These are phyloP conservation scores for Embidobia sp. DNA, from an alignment of 2,888 invertebrate genomes.

Conservation along the genomic window DNA sequence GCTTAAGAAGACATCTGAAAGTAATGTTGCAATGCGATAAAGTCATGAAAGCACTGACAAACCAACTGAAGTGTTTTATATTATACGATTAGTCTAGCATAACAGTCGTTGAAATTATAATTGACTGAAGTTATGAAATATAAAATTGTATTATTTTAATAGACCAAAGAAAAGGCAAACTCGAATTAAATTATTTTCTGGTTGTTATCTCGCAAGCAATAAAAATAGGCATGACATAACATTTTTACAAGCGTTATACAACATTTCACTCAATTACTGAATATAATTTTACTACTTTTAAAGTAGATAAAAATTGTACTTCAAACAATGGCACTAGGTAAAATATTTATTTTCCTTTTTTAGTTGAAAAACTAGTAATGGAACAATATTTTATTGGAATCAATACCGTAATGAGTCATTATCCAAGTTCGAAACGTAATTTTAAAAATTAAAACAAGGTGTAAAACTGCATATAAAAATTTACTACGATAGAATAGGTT, in stretches of 20 bases:
- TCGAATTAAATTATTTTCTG: slow-evolving; percentile 20
- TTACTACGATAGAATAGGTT: no score
- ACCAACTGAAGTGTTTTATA: slow-evolving; percentile 22
- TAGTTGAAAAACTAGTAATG: no score
- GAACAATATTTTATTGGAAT: no score
- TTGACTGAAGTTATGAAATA: slow-evolving; percentile 29
- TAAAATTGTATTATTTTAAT: slow-evolving; percentile 32
- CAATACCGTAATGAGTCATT: no score
- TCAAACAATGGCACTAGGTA: no score
- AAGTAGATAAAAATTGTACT: no score
- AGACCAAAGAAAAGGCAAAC: slow-evolving; percentile 8
- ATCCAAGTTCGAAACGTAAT: no score
- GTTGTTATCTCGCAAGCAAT: background rate
- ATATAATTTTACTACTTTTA: no score
- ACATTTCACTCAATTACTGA: background rate
- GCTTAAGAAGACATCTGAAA: slow-evolving; percentile 30
- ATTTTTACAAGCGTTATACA: slow-evolving; percentile 6
- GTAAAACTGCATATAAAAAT: no score
- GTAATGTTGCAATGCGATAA: slow-evolving; percentile 38
- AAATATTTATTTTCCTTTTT: no score
- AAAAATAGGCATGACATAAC: slow-evolving; percentile 7
- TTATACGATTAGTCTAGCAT: slow-evolving; percentile 40
- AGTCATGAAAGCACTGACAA: slow-evolving; percentile 30
- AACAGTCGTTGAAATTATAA: slow-evolving; percentile 26
- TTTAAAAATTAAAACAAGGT: no score